Percentiles rank a stretch among this genome's conserved stretches.
Conservation (phyloP, 2,797 vertebrate species). For the Parauchenoglanis ngamensis region DNA sequence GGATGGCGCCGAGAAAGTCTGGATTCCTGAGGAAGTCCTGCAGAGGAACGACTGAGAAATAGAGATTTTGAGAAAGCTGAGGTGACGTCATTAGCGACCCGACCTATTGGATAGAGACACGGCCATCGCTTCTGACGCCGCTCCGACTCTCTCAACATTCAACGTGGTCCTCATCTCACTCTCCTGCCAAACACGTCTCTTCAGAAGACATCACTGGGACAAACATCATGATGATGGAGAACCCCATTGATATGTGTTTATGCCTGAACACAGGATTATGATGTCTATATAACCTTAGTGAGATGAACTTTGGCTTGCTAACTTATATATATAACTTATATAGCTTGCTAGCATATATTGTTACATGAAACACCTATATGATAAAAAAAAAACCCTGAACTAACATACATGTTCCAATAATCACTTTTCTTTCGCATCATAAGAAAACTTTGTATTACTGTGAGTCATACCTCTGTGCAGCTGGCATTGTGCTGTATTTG, state of each 20-base stretch:
- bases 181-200: neutral
- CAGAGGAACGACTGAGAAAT: slow-evolving; percentile 29
- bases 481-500: slow-evolving; percentile 70
- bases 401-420: neutral
- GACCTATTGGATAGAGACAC: slow-evolving; percentile 64
- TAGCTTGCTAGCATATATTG: neutral
- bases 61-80: slow-evolving; percentile 62
- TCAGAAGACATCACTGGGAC: neutral
- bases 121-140: slow-evolving; percentile 65
- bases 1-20: slow-evolving; percentile 21
- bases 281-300: neutral
- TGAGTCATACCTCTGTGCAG: slow-evolving; percentile 38
- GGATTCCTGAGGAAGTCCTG: slow-evolving; percentile 47
- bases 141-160: slow-evolving; percentile 66
- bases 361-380: slow-evolving; percentile 11
- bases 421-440: slow-evolving; percentile 17
- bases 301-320: neutral
- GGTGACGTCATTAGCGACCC: slow-evolving; percentile 65
- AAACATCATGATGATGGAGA: slow-evolving; percentile 1
- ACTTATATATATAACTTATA: neutral
- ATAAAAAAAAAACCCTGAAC: neutral
- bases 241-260: neutral
- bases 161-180: slow-evolving; percentile 16
- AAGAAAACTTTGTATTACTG: slow-evolving; percentile 37
- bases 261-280: slow-evolving; percentile 7